These are phyloP conservation scores for Andrena haemorrhoa DNA, from an alignment of 2,888 invertebrate genomes.

Conservation along the genomic window DNA sequence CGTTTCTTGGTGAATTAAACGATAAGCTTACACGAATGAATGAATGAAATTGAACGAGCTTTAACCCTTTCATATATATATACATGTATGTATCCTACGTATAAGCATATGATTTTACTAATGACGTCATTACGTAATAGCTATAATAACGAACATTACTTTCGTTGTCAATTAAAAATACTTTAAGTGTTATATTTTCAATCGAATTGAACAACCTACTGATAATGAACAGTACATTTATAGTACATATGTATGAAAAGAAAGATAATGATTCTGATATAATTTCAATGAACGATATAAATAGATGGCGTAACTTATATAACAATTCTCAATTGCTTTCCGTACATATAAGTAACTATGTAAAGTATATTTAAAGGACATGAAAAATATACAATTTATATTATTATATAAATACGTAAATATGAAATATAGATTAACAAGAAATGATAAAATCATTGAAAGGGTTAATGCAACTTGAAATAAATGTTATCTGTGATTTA, in stretches of 20 bases:
- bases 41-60: neutral
- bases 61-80: constrained; percentile 22
- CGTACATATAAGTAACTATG: constrained; percentile 7
- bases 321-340: neutral
- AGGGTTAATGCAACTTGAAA: constrained; percentile 17
- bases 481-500: constrained; percentile 50
- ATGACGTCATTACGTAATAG: neutral
- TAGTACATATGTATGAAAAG: neutral
- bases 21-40: neutral
- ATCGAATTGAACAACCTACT: neutral
- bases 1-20: neutral
- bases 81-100: neutral
- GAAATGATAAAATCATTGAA: neutral
- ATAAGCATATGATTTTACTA: constrained; percentile 23
- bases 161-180: constrained; percentile 10
- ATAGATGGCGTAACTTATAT: constrained; percentile 4
- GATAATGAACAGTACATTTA: neutral
- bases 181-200: neutral
- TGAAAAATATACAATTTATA: neutral
- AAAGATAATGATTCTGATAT: constrained; percentile 1
- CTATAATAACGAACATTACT: neutral
- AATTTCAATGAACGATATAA: neutral
- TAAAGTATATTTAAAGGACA: neutral
- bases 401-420: neutral
- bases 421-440: constrained; percentile 2